These are phyloP conservation scores for Rhingia rostrata DNA, from an alignment of 2,888 invertebrate genomes.

Conservation along the genomic window DNA sequence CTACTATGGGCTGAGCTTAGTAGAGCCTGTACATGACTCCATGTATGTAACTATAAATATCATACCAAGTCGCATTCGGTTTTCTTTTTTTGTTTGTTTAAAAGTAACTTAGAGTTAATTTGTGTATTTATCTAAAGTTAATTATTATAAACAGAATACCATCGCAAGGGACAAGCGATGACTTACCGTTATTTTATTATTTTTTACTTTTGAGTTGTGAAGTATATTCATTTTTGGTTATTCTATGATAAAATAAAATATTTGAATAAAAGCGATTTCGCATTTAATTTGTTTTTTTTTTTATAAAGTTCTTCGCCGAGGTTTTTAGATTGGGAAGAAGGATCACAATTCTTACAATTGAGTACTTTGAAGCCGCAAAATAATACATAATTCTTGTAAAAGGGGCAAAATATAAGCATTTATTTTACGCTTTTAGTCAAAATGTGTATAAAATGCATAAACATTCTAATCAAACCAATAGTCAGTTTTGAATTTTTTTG, in stretches of 20 bases:
- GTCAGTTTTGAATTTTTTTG: too few relatives aligned
- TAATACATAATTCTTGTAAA: too few relatives aligned
- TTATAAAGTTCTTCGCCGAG: background rate
- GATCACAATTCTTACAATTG: too few relatives aligned
- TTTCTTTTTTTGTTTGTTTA: conserved; percentile 31
- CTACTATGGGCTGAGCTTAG: conserved; percentile 7
- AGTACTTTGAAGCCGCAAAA: too few relatives aligned
- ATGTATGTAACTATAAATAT: background rate
- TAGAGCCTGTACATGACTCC: background rate
- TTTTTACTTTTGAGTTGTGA: conserved; percentile 73
- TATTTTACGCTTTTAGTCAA: too few relatives aligned
- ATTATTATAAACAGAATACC: conserved; percentile 32
- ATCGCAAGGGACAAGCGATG: conserved; percentile 31
- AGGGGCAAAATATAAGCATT: too few relatives aligned
- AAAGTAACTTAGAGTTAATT: conserved; percentile 51
- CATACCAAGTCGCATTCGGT: conserved; percentile 25
- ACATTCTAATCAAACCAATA: too few relatives aligned
- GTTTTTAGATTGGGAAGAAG: background rate
- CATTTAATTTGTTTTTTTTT: conserved; percentile 23
- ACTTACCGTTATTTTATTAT: conserved; percentile 48
- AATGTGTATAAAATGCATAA: too few relatives aligned
- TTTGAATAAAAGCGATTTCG: conserved; percentile 46
- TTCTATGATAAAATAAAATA: conserved; percentile 53
- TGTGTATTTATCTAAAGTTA: conserved; percentile 66
- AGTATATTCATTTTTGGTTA: conserved; percentile 66